phyloP scores from a whole-genome alignment of 2,797 vertebrate genomes.

The Microctenopoma lineatum region DNA sequence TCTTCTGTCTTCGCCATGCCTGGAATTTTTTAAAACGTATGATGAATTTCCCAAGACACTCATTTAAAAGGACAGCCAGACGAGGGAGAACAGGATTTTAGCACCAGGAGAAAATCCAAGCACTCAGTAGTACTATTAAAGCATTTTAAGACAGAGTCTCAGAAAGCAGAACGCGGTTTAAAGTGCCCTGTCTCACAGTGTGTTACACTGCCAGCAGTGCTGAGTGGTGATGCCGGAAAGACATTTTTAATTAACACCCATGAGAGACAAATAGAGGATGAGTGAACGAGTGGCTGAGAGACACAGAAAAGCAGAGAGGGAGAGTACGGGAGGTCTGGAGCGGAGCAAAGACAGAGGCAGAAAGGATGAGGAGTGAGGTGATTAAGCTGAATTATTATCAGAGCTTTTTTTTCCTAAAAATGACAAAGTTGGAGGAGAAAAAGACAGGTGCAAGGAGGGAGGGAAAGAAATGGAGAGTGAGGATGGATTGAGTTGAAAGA shows the following conservation, averaged over 20 bases:
- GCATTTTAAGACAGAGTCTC: slow-evolving; percentile 67
- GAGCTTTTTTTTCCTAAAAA: slow-evolving; percentile 44
- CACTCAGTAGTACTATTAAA: slow-evolving; percentile 74
- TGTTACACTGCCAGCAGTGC: slow-evolving; percentile 61
- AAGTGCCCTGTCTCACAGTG: slow-evolving; percentile 61
- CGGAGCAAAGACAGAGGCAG: slow-evolving; percentile 40
- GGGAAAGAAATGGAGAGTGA: slow-evolving; percentile 5
- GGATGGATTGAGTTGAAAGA: slow-evolving; percentile 44
- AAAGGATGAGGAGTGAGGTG: slow-evolving; percentile 59
- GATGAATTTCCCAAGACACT: slow-evolving; percentile 63
- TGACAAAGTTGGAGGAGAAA: slow-evolving; percentile 37
- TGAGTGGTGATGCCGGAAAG: slow-evolving; percentile 74
- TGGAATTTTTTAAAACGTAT: slow-evolving; percentile 23
- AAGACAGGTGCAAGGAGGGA: slow-evolving; percentile 1
- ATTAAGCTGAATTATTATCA: slow-evolving; percentile 83
- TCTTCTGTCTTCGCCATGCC: slow-evolving; percentile 46
- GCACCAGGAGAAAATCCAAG: slow-evolving; percentile 60
- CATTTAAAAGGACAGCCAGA: slow-evolving; percentile 70
- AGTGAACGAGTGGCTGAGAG: slow-evolving; percentile 66
- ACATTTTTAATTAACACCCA: slow-evolving; percentile 82
- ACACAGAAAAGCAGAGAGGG: slow-evolving; percentile 37
- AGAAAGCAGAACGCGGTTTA: slow-evolving; percentile 61
- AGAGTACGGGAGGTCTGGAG: slow-evolving; percentile 36
- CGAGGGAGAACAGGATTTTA: slow-evolving; percentile 65
- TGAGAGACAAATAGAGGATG: slow-evolving; percentile 75